phyloP scores from a whole-genome alignment of 2,888 invertebrate species.

The Sceliomorpha sp. region DNA sequence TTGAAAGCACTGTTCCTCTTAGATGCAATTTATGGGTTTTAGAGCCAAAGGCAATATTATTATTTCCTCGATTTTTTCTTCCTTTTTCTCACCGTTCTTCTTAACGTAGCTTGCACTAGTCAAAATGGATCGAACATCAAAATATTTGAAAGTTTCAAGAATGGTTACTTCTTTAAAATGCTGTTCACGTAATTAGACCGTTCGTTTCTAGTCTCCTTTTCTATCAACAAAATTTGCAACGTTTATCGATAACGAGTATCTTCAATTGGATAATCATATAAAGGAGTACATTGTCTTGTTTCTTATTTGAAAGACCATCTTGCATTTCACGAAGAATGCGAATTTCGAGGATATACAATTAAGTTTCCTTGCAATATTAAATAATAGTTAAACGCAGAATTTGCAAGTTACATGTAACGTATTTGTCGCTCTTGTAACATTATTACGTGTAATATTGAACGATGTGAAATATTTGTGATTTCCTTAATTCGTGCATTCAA shows the following conservation, averaged over 20 bases:
- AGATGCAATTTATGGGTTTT: slow-evolving; percentile 49
- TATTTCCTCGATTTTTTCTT: slow-evolving; percentile 31
- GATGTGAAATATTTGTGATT: slow-evolving; percentile 14
- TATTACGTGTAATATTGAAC: slow-evolving; percentile 17
- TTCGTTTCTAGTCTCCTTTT: too few species aligned
- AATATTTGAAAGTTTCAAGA: slow-evolving; percentile 8
- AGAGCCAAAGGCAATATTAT: slow-evolving; percentile 51
- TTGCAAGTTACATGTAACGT: slow-evolving; percentile 2
- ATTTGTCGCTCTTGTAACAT: slow-evolving; percentile 12
- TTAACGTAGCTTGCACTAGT: slow-evolving; percentile 42
- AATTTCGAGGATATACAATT: slow-evolving; percentile 5
- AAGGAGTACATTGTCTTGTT: not conserved
- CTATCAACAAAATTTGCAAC: too few species aligned
- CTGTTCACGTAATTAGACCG: too few species aligned
- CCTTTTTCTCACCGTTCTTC: slow-evolving; percentile 12
- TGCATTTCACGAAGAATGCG: not conserved
- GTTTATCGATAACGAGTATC: too few species aligned
- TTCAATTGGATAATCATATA: too few species aligned
- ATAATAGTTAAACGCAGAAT: slow-evolving; percentile 2
- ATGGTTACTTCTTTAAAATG: not conserved
- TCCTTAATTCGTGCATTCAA: not conserved
- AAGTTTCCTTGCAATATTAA: slow-evolving; percentile 16
- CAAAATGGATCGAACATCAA: slow-evolving; percentile 30
- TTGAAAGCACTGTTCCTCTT: slow-evolving; percentile 49
- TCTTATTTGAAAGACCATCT: too few species aligned